Conservation (phyloP, 2,888 invertebrate genomes). For the Spialia ferax region DNA sequence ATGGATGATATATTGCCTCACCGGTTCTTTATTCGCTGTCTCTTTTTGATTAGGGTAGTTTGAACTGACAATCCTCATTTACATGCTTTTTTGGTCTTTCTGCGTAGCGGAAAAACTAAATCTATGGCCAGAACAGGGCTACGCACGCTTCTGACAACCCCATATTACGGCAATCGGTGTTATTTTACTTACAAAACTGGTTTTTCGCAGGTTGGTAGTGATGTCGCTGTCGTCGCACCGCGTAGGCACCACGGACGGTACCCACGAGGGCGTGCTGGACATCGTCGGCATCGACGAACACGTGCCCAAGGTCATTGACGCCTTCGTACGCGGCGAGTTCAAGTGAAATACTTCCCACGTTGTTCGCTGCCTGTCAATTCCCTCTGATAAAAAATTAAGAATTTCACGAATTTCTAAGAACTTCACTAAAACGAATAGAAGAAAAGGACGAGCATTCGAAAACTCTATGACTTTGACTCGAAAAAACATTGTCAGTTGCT, state of each 20-base stretch:
- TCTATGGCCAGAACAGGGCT: no score
- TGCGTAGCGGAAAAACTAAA: no score
- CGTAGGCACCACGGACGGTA: conserved; percentile 75
- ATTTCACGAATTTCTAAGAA: conserved; percentile 17
- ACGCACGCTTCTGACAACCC: no score
- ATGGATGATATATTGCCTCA: no score
- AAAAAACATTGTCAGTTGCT: not conserved
- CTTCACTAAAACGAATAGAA: conserved; percentile 18
- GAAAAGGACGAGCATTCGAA: not conserved
- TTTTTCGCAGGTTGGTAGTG: conserved; percentile 82
- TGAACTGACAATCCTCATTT: no score
- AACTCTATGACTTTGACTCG: not conserved
- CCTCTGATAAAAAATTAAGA: conserved; percentile 20
- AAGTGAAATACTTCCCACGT: conserved; percentile 60
- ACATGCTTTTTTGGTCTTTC: no score
- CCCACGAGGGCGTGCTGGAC: conserved; percentile 85
- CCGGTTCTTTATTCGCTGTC: no score
- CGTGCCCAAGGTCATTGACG: conserved; percentile 88
- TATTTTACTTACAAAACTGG: not conserved
- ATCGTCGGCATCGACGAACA: conserved; percentile 88
- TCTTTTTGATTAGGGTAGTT: no score
- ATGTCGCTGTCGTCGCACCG: conserved; percentile 86
- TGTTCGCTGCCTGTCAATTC: conserved; percentile 17
- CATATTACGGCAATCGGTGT: no score
- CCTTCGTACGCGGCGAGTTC: conserved; percentile 87